These are phyloP conservation scores for Euura lappo DNA, from an alignment of 1,140 invertebrate species.

Conservation along the genomic window DNA sequence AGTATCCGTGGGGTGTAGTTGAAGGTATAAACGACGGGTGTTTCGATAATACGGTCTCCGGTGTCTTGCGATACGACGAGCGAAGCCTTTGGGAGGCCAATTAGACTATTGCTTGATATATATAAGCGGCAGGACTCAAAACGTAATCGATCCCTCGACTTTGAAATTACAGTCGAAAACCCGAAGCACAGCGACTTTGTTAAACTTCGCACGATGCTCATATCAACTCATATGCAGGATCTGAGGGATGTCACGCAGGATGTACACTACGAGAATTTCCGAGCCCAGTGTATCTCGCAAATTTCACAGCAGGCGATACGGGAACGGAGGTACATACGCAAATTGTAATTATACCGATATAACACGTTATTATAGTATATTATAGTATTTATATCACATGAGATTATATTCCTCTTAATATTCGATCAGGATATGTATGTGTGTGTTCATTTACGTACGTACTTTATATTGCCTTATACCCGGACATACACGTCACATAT, in stretches of 20 bases:
- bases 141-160: background rate
- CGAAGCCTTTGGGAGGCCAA: slow-evolving; percentile 3
- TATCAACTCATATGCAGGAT: slow-evolving; percentile 95
- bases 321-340: slow-evolving; percentile 73
- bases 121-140: background rate
- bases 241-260: slow-evolving; percentile 94
- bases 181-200: slow-evolving; percentile 97
- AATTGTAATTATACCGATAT: slow-evolving; percentile 36
- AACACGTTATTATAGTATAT: slow-evolving; percentile 15
- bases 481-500: too few species aligned
- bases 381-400: background rate
- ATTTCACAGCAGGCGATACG: slow-evolving; percentile 85
- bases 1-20: slow-evolving; percentile 98
- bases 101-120: background rate
- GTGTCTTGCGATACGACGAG: slow-evolving; percentile 1
- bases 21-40: slow-evolving; percentile 69
- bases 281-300: slow-evolving; percentile 88
- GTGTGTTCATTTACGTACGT: background rate
- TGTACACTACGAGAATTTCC: slow-evolving; percentile 96
- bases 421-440: background rate
- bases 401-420: background rate
- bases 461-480: background rate
- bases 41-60: background rate
- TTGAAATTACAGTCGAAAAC: slow-evolving; percentile 83
- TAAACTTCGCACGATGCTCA: slow-evolving; percentile 94